Evolutionary conservation across 2,797 vertebrate species (phyloP), one percentile per base, ranked within the genome.

Genomic region (Synanceia verrucosa): DNA sequence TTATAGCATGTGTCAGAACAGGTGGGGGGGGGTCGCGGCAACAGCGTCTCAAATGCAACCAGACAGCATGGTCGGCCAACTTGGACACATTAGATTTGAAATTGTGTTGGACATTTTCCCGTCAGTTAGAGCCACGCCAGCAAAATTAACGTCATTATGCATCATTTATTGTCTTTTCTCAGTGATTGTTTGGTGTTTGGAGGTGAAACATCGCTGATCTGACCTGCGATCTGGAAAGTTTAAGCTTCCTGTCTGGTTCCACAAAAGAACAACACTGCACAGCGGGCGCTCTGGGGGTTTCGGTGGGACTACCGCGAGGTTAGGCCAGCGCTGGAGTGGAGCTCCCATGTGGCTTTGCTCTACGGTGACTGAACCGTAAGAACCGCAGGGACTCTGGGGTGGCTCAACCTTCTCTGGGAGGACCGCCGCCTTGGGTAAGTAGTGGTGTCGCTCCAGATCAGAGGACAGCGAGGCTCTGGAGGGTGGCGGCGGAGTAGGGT

Each of bases 281-380:
- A 36, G 52, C 23, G 58, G 75, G 70, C 4, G 24, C 33, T 24
- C 72, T 31, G 63, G 76, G 72, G 63, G 65, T 48, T 65, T 62
- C 43, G 43, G 60, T 33, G 67, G 73, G 71, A 51, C 68, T 60
- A 6, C 69, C 47, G 71, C 10, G 76, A 18, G 71, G 81, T 70
- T 55, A 51, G 67, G 29, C 65, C 23, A 52, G 59, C 76, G 13
- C 59, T 50, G 67, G 64, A 73, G 86, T 81, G 76, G 81, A 65
- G 76, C 79, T 91, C 90, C 90, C 90, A 80, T 70, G 90, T 76
- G 90, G 85, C 77, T 81, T 75, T 73, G 82, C 84, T 91, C 84
- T 64, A 82, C 88, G 86, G 87, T 79, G 88, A 88, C 85, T 91
- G 91, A 91, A 91, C 89, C 89, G 72, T 85, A 84, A 84, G 90